These are phyloP conservation scores for Oreocharis arfaki DNA, from an alignment of 2,113 vertebrate species.

Conservation along the genomic window DNA sequence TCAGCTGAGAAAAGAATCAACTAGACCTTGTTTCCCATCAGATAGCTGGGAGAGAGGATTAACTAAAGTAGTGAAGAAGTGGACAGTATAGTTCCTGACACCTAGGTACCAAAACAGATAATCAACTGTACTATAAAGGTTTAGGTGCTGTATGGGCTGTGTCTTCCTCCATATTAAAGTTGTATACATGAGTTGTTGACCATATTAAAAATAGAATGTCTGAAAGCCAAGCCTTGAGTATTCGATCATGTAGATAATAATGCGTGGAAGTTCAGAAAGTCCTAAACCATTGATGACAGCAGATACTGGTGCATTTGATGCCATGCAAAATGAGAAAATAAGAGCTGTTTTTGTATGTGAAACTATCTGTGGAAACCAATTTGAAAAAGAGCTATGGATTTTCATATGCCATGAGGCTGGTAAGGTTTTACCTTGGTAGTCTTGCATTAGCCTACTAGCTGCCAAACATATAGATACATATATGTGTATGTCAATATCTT, in stretches of 20 bases:
- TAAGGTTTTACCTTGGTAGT: neutral
- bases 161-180: neutral
- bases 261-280: neutral
- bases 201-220: neutral
- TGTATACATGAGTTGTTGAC: neutral
- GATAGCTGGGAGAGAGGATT: neutral
- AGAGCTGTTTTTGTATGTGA: neutral
- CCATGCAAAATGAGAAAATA: neutral
- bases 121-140: neutral
- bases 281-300: neutral
- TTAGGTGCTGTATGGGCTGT: neutral
- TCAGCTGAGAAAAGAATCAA: neutral
- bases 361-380: neutral
- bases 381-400: neutral
- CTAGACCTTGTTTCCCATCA: neutral
- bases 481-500: neutral
- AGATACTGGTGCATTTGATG: neutral
- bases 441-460: neutral
- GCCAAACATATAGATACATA: neutral
- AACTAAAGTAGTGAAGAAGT: neutral
- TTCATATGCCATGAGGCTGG: neutral
- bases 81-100: neutral
- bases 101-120: neutral
- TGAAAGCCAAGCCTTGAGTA: neutral
- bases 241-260: neutral